A percentile compares a stretch with the other conserved stretches of the same genome.
Evolutionary conservation across 2,797 vertebrate genomes (phyloP).

Genomic region (Gobio occitaniae): DNA sequence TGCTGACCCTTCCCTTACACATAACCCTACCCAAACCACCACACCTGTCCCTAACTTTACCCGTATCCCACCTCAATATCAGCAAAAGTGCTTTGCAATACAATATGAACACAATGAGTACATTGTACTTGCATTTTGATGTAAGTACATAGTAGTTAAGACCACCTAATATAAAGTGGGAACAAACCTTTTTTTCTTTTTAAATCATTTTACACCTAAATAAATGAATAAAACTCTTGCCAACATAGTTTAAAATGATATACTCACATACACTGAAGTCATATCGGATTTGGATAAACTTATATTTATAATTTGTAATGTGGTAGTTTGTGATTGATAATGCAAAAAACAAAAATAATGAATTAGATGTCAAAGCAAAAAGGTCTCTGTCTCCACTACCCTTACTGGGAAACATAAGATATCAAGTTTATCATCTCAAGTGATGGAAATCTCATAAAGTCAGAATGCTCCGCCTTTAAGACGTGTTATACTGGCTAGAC

Average conservation of each 20-base stretch:
- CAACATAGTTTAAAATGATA: not conserved
- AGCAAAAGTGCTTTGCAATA: too few relatives aligned
- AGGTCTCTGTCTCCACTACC: not conserved
- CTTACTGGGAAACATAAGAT: constrained; percentile 61
- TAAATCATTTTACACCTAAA: not conserved
- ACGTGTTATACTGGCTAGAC: constrained; percentile 73
- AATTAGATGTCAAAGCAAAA: not conserved
- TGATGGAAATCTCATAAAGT: constrained; percentile 69
- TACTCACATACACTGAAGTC: not conserved
- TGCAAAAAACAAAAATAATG: not conserved
- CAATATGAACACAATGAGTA: too few relatives aligned
- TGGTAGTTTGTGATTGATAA: not conserved
- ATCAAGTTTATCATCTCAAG: constrained; percentile 66
- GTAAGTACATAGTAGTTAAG: too few relatives aligned
- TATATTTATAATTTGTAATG: not conserved
- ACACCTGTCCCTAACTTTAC: too few relatives aligned
- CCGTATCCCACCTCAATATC: too few relatives aligned
- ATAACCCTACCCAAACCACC: too few relatives aligned
- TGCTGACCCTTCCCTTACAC: too few relatives aligned
- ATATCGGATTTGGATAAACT: not conserved
- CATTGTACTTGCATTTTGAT: too few relatives aligned
- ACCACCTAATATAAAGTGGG: too few relatives aligned
- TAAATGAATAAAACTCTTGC: not conserved
- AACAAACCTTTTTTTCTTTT: too few relatives aligned
- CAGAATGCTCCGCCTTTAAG: constrained; percentile 77